A percentile compares a stretch with the other conserved stretches of the same genome.
Conservation (phyloP, 1,140 invertebrate species). For the Megathymus violae region DNA sequence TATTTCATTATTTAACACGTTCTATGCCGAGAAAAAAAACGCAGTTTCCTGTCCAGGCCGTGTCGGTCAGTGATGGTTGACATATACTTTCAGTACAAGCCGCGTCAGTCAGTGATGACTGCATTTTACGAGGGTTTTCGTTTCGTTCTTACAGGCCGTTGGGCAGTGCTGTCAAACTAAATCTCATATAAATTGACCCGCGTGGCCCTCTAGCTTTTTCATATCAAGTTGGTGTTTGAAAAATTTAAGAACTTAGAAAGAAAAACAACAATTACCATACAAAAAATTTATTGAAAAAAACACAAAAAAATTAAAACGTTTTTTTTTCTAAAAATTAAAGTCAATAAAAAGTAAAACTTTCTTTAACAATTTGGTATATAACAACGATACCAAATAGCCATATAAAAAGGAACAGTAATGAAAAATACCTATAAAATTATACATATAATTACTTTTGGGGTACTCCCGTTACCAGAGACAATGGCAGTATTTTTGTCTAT, state of each 20-base stretch:
- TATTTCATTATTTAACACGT: too few relatives aligned
- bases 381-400: constrained; percentile 35
- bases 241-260: constrained; percentile 39
- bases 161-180: constrained; percentile 42
- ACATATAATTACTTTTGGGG: constrained; percentile 43
- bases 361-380: constrained; percentile 36
- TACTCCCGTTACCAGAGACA: too few relatives aligned
- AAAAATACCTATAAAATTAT: constrained; percentile 37
- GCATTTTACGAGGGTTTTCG: constrained; percentile 41
- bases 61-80: constrained; percentile 44
- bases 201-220: constrained; percentile 38
- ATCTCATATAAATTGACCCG: constrained; percentile 47
- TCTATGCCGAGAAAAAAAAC: constrained; percentile 39
- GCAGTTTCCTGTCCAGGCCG: constrained; percentile 35
- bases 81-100: constrained; percentile 40
- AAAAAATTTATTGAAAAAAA: constrained; percentile 33
- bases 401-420: constrained; percentile 31
- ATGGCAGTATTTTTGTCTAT: too few relatives aligned
- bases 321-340: constrained; percentile 29
- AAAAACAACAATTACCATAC: constrained; percentile 43
- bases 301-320: not conserved
- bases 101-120: constrained; percentile 40
- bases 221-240: constrained; percentile 38
- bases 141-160: constrained; percentile 37
- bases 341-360: constrained; percentile 32